A percentile compares a stretch with the other conserved stretches of the same genome.
phyloP scores from a whole-genome alignment of 2,113 vertebrate genomes.

The Microcebus jonahi region DNA sequence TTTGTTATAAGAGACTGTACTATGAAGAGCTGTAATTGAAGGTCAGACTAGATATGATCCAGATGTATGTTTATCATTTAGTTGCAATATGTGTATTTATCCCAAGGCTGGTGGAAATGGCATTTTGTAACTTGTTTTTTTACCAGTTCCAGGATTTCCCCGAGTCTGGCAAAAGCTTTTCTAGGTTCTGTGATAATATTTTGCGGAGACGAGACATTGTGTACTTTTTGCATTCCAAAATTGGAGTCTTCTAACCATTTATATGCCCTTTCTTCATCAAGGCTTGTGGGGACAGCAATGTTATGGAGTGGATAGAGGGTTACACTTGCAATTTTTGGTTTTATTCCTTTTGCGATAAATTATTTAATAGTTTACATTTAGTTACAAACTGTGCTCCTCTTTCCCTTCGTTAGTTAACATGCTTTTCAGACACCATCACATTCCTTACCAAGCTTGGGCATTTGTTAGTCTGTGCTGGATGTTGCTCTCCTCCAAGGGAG shows the following conservation, averaged over 20 bases:
- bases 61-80: constrained; percentile 19
- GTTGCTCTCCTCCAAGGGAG: neutral
- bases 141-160: constrained; percentile 34
- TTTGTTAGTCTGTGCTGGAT: constrained; percentile 17
- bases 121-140: constrained; percentile 49
- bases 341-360: constrained; percentile 20
- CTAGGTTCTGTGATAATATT: constrained; percentile 33
- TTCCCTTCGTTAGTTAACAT: neutral
- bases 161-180: neutral
- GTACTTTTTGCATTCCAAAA: constrained; percentile 16
- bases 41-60: neutral
- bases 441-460: constrained; percentile 79
- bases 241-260: neutral
- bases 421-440: constrained; percentile 44
- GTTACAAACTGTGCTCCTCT: neutral
- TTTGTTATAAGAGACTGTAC: neutral
- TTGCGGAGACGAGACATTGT: neutral
- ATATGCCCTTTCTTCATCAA: neutral
- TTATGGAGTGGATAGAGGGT: neutral
- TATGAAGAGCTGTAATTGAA: neutral
- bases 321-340: neutral
- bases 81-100: constrained; percentile 30
- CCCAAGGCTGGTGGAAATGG: constrained; percentile 20
- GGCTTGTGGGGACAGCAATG: neutral
- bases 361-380: constrained; percentile 43